Base-by-base conservation (phyloP, 2,113 vertebrate species). In the Ailuropoda melanoleuca region DNA sequence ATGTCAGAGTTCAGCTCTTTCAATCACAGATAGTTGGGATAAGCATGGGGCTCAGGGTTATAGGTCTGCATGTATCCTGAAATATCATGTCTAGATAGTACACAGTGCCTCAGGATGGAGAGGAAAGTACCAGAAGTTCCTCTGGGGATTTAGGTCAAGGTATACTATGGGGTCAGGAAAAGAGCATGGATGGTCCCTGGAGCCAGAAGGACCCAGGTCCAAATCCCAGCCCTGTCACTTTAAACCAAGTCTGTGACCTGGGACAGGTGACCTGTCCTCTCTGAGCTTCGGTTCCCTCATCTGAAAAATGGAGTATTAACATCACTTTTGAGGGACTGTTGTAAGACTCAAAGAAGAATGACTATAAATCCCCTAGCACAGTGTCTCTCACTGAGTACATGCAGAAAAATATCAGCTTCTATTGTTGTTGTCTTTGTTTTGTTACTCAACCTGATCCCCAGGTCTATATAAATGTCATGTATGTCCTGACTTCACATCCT, bases 221-320 rank as follows among this genome's bases (percentile, higher is more conserved):
- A 87, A 37, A 53, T 88, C 81, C 56, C 46, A 89, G 48, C 37
- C 9, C 55, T 48, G 21, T 60, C 24, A 31, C 29, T 72, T 58
- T 77, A 29, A 77, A 37, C 46, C 50, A 55, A 7, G 6, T 82
- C 58, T 88, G 31, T 66, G 56, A 56, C 34, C 70, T 39, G 58
- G 39, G 10, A 66, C 68, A 64, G 60, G 60, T 90, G 37, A 53
- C 29, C 56, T 39, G 31, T 74, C 43, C 18, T 92, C 55, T 15
- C 50, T 77, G 58, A 62, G 6, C 66, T 72, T 95, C 62, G 43
- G 68, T 97, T 78, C 93, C 34, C 48, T 68, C 55, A 46, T 66
- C 82, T 93, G 64, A 43, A 88, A 64, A 68, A 68, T 34, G 2
- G 24, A 55, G 26, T 70, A 4, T 21, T 43, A 56, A 8, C 21